Conservation (phyloP, 2,113 vertebrate genomes). For the Aphyosemion australe region DNA sequence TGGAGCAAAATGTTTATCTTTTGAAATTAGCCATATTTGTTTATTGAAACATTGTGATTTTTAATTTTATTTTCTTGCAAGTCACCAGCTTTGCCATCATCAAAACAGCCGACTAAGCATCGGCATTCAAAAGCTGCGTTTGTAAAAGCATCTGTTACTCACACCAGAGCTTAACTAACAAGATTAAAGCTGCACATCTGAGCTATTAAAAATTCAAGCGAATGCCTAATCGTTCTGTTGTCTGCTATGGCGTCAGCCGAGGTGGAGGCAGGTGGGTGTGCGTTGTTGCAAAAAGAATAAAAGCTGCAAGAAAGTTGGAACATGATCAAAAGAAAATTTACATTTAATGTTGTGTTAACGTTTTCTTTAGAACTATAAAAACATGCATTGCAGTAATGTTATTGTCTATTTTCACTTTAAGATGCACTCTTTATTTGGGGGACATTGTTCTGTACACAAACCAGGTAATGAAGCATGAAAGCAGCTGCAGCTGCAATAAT, state of each 20-base stretch:
- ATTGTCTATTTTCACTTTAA: not conserved
- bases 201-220: constrained; percentile 4
- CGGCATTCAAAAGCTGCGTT: not conserved
- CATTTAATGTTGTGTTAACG: not conserved
- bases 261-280: not conserved
- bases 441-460: not conserved
- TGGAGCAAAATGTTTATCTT: too few relatives aligned
- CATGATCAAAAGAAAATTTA: not conserved
- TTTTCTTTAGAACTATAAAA: too few relatives aligned
- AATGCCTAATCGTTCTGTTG: not conserved
- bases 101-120: not conserved
- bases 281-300: not conserved
- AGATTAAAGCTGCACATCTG: constrained; percentile 13
- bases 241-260: not conserved
- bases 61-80: too few relatives aligned
- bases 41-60: too few relatives aligned
- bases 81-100: too few relatives aligned
- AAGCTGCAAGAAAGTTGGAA: not conserved
- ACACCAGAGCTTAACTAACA: not conserved
- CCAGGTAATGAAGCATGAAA: not conserved
- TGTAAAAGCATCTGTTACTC: not conserved
- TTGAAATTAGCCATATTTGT: too few relatives aligned
- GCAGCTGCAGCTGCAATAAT: constrained; percentile 8
- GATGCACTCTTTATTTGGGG: not conserved
- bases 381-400: not conserved